phyloP scores from a whole-genome alignment of 2,888 invertebrate genomes.

The Ophion obscuratus region DNA sequence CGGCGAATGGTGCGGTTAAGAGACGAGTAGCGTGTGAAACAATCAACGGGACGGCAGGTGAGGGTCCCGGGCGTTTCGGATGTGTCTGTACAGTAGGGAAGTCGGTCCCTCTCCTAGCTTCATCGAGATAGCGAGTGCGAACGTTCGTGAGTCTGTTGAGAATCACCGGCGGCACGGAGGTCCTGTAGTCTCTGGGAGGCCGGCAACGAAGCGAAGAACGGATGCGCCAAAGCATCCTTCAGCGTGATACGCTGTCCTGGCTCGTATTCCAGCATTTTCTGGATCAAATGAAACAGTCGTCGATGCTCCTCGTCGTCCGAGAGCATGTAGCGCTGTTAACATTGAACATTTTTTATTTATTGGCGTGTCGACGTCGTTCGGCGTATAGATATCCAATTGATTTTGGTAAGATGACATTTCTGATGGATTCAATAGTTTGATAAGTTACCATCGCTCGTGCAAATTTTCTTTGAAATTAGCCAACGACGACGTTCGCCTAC shows the following conservation, averaged over 20 bases:
- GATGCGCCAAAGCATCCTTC: constrained; percentile 94
- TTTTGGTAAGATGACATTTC: not conserved
- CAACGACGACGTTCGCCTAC: not conserved
- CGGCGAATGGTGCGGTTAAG: constrained; percentile 57
- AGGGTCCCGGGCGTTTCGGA: constrained; percentile 63
- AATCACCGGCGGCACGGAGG: constrained; percentile 84
- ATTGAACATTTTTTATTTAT: not conserved
- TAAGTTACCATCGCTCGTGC: too few species aligned
- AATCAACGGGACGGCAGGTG: constrained; percentile 64
- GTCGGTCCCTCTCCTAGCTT: constrained; percentile 84
- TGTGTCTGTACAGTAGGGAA: constrained; percentile 77
- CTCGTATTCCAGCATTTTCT: constrained; percentile 98
- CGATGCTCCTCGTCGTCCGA: constrained; percentile 95
- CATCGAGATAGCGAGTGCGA: constrained; percentile 91
- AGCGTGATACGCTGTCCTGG: constrained; percentile 95
- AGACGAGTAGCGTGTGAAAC: constrained; percentile 57
- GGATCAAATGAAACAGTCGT: constrained; percentile 96
- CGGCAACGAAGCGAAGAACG: constrained; percentile 95
- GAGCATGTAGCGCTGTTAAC: constrained; percentile 93
- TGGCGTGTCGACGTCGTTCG: not conserved
- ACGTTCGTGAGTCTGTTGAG: constrained; percentile 86
- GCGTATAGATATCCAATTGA: not conserved
- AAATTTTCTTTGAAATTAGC: not conserved
- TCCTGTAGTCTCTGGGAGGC: constrained; percentile 90
- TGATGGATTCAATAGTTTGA: not conserved